A percentile compares a stretch with the other conserved stretches of the same genome.
Conservation (phyloP, 2,888 invertebrate genomes). For the Pheosia gnoma region DNA sequence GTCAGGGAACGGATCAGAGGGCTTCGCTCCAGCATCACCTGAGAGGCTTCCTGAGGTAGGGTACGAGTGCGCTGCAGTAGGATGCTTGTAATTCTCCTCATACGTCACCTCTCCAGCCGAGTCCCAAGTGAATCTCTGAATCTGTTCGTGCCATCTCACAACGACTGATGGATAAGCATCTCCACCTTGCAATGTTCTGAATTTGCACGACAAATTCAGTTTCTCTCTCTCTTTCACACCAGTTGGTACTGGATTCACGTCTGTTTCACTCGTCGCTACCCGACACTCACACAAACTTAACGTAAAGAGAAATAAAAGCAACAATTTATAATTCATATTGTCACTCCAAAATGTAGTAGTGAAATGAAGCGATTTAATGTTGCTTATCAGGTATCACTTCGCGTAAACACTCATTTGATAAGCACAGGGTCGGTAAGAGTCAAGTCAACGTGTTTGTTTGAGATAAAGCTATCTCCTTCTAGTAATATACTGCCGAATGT, state of each 20-base stretch:
- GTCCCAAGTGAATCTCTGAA: constrained; percentile 40
- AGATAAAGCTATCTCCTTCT: constrained; percentile 38
- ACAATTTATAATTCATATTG: constrained; percentile 53
- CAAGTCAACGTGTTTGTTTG: constrained; percentile 41
- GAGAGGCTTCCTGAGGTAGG: constrained; percentile 32
- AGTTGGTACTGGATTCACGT: constrained; percentile 28
- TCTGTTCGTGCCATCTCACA: constrained; percentile 47
- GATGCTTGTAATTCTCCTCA: constrained; percentile 28
- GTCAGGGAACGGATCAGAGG: constrained; percentile 30
- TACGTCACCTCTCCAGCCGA: constrained; percentile 16
- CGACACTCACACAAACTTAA: constrained; percentile 46
- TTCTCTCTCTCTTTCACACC: constrained; percentile 38
- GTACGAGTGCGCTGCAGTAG: constrained; percentile 21
- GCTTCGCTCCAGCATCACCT: constrained; percentile 16
- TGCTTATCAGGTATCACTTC: constrained; percentile 29
- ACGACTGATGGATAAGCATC: constrained; percentile 57
- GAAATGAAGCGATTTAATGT: constrained; percentile 39
- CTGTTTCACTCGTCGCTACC: constrained; percentile 44
- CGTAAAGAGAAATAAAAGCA: constrained; percentile 30
- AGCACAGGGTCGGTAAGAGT: constrained; percentile 45
- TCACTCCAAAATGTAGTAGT: constrained; percentile 25
- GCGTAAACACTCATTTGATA: constrained; percentile 45
- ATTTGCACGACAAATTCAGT: constrained; percentile 46
- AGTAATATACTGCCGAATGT: background rate
- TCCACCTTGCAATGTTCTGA: constrained; percentile 43